Percentiles rank a stretch among this genome's conserved stretches.
phyloP scores from a whole-genome alignment of 2,888 invertebrate species.

The Apocheima hispidaria region DNA sequence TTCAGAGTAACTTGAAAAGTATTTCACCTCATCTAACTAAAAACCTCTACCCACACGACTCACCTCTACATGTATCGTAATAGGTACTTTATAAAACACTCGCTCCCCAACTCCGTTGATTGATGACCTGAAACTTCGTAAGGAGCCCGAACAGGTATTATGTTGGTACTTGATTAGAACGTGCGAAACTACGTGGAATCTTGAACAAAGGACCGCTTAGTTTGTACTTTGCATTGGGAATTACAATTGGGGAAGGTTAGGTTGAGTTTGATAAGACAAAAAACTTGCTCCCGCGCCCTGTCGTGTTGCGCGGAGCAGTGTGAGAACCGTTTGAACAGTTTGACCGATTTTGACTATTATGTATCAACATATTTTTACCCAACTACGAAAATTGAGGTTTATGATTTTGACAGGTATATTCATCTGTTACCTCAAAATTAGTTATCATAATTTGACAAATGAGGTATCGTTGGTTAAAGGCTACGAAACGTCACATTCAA shows the following conservation, averaged over 20 bases:
- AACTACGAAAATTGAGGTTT: too few species aligned
- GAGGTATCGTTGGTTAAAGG: too few species aligned
- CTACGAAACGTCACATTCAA: too few species aligned
- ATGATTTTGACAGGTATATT: too few species aligned
- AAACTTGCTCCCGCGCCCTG: too few species aligned
- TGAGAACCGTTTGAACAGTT: too few species aligned
- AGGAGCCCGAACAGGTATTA: slow-evolving; percentile 49
- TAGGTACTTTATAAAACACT: slow-evolving; percentile 56
- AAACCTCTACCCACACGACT: slow-evolving; percentile 12
- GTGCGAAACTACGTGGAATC: slow-evolving; percentile 37
- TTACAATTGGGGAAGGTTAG: slow-evolving; percentile 14
- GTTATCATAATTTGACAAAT: too few species aligned
- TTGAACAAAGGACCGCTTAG: slow-evolving; percentile 36
- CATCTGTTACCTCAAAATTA: too few species aligned
- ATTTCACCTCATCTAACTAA: slow-evolving; percentile 16
- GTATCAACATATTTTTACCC: too few species aligned
- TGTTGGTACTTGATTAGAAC: slow-evolving; percentile 36
- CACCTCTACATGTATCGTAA: slow-evolving; percentile 26
- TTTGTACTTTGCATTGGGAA: slow-evolving; percentile 26
- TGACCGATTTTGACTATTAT: too few species aligned
- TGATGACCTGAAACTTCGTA: slow-evolving; percentile 62
- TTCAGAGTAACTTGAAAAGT: slow-evolving; percentile 33
- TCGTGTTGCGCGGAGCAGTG: too few species aligned
- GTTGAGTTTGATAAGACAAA: too few species aligned
- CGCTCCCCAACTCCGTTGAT: slow-evolving; percentile 58